Percentiles rank a stretch among this genome's conserved stretches.
Evolutionary conservation across 2,113 vertebrate species (phyloP).

Genomic region (Sardina pilchardus): DNA sequence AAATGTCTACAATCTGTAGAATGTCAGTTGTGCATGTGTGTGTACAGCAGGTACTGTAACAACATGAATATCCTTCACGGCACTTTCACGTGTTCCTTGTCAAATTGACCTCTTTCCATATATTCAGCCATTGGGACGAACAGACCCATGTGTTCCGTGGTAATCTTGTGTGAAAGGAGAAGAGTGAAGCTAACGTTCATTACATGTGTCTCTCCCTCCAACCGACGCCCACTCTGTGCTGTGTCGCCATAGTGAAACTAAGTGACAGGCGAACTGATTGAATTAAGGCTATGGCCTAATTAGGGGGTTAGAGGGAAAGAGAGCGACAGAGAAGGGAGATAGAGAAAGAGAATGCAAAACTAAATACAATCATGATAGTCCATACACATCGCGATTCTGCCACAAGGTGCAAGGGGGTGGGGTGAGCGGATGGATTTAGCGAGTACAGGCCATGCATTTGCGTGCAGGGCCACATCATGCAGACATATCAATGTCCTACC

Average conservation of each 20-base stretch:
- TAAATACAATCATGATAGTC: too few relatives aligned
- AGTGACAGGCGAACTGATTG: constrained; percentile 42
- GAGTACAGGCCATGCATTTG: too few relatives aligned
- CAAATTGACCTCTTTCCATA: background rate
- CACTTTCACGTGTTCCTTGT: background rate
- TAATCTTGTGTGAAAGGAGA: constrained; percentile 30
- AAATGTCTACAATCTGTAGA: background rate
- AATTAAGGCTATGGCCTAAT: constrained; percentile 42
- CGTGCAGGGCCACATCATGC: too few relatives aligned
- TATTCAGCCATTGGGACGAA: background rate
- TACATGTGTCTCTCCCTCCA: constrained; percentile 37
- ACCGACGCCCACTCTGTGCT: constrained; percentile 36
- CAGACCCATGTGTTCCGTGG: background rate
- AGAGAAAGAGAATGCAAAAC: background rate
- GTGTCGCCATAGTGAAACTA: constrained; percentile 22
- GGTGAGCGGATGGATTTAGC: too few relatives aligned
- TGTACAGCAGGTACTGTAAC: background rate
- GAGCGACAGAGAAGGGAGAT: background rate
- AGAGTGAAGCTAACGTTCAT: constrained; percentile 39
- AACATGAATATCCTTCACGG: background rate
- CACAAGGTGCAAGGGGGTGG: background rate
- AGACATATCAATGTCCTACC: background rate
- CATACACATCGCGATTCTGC: too few relatives aligned
- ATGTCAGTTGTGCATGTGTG: background rate
- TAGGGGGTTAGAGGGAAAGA: background rate